Percentiles rank a stretch among this genome's conserved stretches.
Conservation (phyloP, 2,113 vertebrate genomes). For the Thomomys bottae region DNA sequence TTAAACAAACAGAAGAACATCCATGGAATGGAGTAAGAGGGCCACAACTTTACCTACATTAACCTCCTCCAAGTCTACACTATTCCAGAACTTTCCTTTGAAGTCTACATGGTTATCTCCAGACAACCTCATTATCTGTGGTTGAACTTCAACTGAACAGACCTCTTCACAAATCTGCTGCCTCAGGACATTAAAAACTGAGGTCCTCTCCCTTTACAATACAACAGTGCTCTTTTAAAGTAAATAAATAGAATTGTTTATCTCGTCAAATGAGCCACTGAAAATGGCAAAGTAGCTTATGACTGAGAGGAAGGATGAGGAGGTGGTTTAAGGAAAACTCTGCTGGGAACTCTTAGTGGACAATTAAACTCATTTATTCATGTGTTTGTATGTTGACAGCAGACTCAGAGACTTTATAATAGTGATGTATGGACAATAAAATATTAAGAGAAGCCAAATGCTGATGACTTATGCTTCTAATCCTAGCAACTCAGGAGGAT, state of each 20-base stretch:
- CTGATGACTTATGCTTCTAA: too few relatives aligned
- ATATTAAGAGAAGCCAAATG: background rate
- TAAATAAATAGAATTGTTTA: conserved; percentile 36
- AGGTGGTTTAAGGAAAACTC: conserved; percentile 5
- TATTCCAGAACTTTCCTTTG: background rate
- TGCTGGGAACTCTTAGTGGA: conserved; percentile 23
- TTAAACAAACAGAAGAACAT: background rate
- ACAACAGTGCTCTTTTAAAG: background rate
- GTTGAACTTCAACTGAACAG: background rate
- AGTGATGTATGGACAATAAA: background rate
- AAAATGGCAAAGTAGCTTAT: background rate
- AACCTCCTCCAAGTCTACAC: background rate
- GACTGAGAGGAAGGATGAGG: background rate
- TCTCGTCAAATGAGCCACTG: background rate
- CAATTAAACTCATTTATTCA: background rate
- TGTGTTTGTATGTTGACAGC: background rate
- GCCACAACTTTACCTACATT: background rate
- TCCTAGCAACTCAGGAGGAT: too few relatives aligned
- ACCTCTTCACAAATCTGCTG: background rate
- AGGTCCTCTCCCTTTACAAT: conserved; percentile 2
- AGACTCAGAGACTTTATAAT: background rate
- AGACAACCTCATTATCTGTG: background rate
- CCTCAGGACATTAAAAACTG: background rate
- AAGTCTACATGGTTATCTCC: background rate
- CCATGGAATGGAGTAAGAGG: background rate